A percentile compares a stretch with the other conserved stretches of the same genome.
These are phyloP conservation scores for Lepidothrix coronata DNA, from an alignment of 2,113 vertebrate species.

Conservation along the genomic window DNA sequence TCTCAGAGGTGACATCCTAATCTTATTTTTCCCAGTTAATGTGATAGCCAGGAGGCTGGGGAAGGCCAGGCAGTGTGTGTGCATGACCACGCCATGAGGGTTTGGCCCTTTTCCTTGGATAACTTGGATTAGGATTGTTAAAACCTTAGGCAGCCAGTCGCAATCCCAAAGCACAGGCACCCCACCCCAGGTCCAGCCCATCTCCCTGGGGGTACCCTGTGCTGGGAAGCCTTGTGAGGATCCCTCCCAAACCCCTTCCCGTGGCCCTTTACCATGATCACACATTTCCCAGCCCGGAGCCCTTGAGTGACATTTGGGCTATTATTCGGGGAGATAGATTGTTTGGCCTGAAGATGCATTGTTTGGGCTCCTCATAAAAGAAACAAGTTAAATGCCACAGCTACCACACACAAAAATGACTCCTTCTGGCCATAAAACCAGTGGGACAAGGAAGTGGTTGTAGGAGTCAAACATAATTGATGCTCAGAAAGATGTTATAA, in stretches of 20 bases:
- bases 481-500: conserved; percentile 71
- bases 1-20: neutral
- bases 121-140: conserved; percentile 45
- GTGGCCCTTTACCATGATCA: neutral
- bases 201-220: neutral
- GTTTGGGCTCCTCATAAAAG: conserved; percentile 75
- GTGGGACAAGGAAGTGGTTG: conserved; percentile 64
- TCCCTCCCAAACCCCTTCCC: neutral
- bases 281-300: conserved; percentile 47
- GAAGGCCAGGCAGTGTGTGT: neutral
- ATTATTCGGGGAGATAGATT: conserved; percentile 56
- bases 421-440: conserved; percentile 66
- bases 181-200: neutral
- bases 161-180: neutral
- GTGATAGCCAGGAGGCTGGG: neutral
- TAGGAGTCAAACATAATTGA: conserved; percentile 66
- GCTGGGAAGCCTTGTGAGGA: neutral
- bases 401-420: conserved; percentile 60
- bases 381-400: conserved; percentile 59
- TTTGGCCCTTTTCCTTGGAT: neutral
- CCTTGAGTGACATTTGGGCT: conserved; percentile 29
- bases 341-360: conserved; percentile 66
- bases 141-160: conserved; percentile 9
- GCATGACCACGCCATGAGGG: accelerated
- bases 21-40: neutral